Evolutionary conservation across 2,888 invertebrate genomes (phyloP).

Genomic region (Lacanobia oleracea): DNA sequence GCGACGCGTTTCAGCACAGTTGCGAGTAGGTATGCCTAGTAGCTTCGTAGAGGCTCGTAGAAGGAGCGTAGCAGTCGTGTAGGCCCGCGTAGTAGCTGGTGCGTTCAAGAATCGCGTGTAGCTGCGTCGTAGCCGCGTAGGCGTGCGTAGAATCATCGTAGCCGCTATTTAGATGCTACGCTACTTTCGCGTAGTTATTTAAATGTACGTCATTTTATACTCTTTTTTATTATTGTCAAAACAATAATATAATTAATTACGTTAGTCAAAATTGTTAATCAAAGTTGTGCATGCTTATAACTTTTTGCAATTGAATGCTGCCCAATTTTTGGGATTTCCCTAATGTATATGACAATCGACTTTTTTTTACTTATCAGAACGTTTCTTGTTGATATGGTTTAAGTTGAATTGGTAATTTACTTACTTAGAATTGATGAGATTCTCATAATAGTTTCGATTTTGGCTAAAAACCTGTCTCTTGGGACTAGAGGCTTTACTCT

Average conservation of each 20-base stretch:
- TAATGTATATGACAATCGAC: background rate
- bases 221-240: background rate
- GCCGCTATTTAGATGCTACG: conserved; percentile 20
- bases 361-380: background rate
- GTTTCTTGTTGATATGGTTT: background rate
- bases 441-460: background rate
- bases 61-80: conserved; percentile 7
- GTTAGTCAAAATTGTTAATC: background rate
- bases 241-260: background rate
- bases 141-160: conserved; percentile 8
- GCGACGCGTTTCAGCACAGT: conserved; percentile 2
- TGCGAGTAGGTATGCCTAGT: conserved; percentile 1
- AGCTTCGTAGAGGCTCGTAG: conserved; percentile 21
- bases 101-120: background rate
- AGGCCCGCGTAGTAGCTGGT: conserved; percentile 18
- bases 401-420: background rate
- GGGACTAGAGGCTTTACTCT: background rate
- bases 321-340: conserved; percentile 3
- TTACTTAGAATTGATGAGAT: background rate
- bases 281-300: too few species aligned
- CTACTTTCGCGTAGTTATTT: background rate
- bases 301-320: background rate
- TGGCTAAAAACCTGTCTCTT: background rate
- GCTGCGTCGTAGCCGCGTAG: conserved; percentile 24
- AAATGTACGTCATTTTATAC: background rate